These are phyloP conservation scores for Cosmopolites sordidus DNA, from an alignment of 2,888 invertebrate species.

Conservation along the genomic window DNA sequence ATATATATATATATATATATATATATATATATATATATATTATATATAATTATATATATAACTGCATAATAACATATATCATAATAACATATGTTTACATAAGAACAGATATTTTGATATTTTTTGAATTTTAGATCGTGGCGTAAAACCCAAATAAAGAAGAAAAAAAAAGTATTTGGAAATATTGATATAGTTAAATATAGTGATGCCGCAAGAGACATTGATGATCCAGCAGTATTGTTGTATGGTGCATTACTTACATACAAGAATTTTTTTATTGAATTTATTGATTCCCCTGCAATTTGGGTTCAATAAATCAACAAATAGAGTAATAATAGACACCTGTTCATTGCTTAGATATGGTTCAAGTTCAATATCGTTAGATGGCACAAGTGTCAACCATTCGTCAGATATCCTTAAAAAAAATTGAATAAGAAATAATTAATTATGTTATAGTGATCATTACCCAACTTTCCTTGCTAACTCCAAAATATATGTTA, in stretches of 20 bases:
- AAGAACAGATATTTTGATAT: too few species aligned
- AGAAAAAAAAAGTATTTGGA: too few species aligned
- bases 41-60: too few species aligned
- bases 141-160: too few species aligned
- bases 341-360: conserved; percentile 30
- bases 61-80: too few species aligned
- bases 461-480: conserved; percentile 50
- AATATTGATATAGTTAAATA: too few species aligned
- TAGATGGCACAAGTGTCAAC: conserved; percentile 34
- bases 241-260: conserved; percentile 21
- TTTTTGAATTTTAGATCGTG: too few species aligned
- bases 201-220: too few species aligned
- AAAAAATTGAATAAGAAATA: conserved; percentile 3
- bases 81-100: too few species aligned
- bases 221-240: too few species aligned
- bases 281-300: conserved; percentile 27
- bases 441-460: not conserved
- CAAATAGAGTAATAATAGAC: conserved; percentile 30
- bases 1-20: too few species aligned
- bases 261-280: conserved; percentile 31
- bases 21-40: too few species aligned
- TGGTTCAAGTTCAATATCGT: conserved; percentile 26
- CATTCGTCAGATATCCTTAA: conserved; percentile 35
- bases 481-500: conserved; percentile 49
- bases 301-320: conserved; percentile 30